A percentile compares a stretch with the other conserved stretches of the same genome.
Evolutionary conservation across 2,888 invertebrate species (phyloP).

Genomic region (Phoenoteleia sp.): DNA sequence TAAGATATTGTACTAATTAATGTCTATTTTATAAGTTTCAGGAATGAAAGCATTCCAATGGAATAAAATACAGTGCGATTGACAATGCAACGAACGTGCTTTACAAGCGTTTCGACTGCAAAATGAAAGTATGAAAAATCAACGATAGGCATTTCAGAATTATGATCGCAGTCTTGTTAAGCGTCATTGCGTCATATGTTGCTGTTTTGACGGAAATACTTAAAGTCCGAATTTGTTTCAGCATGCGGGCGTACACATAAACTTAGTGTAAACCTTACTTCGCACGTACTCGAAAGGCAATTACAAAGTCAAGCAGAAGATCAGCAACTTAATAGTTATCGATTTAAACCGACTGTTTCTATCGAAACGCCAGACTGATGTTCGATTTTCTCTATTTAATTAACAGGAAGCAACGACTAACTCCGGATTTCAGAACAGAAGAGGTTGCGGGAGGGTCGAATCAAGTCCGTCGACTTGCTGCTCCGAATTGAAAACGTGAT

Average conservation of each 20-base stretch:
- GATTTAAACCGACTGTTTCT: background rate
- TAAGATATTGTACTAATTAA: too few species aligned
- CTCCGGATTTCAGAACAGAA: background rate
- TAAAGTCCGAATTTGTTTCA: background rate
- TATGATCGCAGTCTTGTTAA: background rate
- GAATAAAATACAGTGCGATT: conserved; percentile 16
- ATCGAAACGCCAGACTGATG: background rate
- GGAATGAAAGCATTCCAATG: conserved; percentile 19
- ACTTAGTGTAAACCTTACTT: conserved; percentile 13
- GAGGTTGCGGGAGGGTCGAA: background rate
- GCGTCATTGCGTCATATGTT: conserved; percentile 2
- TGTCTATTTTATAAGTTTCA: background rate
- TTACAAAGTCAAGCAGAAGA: background rate
- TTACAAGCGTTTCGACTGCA: background rate
- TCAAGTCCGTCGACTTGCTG: background rate
- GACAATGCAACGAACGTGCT: conserved; percentile 19
- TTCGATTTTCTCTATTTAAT: background rate
- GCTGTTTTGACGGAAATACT: conserved; percentile 17
- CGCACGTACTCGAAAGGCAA: background rate
- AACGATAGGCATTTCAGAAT: conserved; percentile 25
- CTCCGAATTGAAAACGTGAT: background rate
- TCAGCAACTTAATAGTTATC: background rate
- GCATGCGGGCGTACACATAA: conserved; percentile 2
- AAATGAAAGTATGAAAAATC: conserved; percentile 17
- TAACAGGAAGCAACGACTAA: background rate